Evolutionary conservation across 1,140 invertebrate genomes (phyloP).

Genomic region (Hylaeus volcanicus): DNA sequence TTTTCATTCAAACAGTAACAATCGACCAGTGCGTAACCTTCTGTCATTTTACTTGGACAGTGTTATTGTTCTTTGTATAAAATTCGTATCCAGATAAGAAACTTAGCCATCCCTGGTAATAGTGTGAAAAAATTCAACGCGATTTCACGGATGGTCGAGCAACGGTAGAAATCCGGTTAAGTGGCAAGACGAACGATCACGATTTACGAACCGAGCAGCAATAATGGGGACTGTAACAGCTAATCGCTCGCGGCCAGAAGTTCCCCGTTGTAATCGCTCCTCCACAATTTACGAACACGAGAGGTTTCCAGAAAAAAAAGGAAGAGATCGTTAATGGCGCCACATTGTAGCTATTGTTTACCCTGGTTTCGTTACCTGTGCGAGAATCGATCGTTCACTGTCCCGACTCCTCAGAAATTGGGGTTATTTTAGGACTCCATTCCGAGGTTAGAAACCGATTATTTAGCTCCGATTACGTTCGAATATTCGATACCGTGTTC

Average conservation of each 20-base stretch:
- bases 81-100: no score
- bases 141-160: slow-evolving; percentile 8
- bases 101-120: no score
- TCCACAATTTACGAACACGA: background rate
- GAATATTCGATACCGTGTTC: no score
- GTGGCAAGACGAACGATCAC: background rate
- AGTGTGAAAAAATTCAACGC: background rate
- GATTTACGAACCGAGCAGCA: slow-evolving; percentile 1
- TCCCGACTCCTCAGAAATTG: background rate
- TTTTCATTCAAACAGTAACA: no score
- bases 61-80: no score
- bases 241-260: background rate
- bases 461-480: background rate
- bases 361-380: background rate
- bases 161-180: background rate
- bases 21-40: no score
- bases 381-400: background rate
- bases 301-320: background rate
- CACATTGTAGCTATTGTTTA: background rate
- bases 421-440: background rate
- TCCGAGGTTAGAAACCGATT: no score
- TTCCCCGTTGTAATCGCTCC: background rate
- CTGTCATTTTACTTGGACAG: no score
- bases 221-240: background rate
- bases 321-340: background rate